Conservation (phyloP, 2,113 vertebrate species). For the Phaethornis superciliosus region DNA sequence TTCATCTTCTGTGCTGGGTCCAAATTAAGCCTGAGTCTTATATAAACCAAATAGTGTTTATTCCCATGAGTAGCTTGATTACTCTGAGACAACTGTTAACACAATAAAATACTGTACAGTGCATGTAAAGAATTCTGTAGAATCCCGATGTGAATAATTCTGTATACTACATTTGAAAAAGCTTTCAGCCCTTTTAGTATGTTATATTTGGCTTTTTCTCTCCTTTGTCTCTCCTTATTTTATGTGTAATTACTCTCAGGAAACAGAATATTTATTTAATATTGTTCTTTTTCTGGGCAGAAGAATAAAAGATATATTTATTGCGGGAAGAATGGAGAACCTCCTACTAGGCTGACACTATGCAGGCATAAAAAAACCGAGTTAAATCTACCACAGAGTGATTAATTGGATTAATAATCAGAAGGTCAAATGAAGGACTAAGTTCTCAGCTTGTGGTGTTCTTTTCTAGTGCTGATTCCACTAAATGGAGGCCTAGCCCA, state of each 20-base stretch:
- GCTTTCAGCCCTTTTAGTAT: conserved; percentile 1
- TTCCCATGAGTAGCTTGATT: background rate
- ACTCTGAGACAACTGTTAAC: background rate
- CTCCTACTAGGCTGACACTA: background rate
- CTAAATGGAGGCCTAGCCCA: background rate
- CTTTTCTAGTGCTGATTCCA: background rate
- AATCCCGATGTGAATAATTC: background rate
- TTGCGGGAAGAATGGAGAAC: background rate
- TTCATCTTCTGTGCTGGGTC: background rate
- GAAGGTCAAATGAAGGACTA: conserved; percentile 32
- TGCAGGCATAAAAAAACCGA: background rate
- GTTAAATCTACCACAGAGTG: conserved; percentile 36
- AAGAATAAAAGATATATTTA: conserved; percentile 7
- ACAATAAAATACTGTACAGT: background rate
- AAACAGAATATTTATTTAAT: conserved; percentile 37
- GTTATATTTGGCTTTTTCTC: conserved; percentile 11
- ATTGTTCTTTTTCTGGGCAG: conserved; percentile 6
- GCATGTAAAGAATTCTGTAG: background rate
- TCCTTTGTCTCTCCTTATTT: background rate
- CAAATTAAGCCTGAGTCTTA: background rate
- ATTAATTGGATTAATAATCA: conserved; percentile 58
- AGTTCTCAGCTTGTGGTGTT: conserved; percentile 7
- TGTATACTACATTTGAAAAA: background rate
- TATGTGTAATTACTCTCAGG: background rate
- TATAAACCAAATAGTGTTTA: background rate